A percentile compares a stretch with the other conserved stretches of the same genome.
These are phyloP conservation scores for Zygaena filipendulae DNA, from an alignment of 2,888 invertebrate species.

Conservation along the genomic window DNA sequence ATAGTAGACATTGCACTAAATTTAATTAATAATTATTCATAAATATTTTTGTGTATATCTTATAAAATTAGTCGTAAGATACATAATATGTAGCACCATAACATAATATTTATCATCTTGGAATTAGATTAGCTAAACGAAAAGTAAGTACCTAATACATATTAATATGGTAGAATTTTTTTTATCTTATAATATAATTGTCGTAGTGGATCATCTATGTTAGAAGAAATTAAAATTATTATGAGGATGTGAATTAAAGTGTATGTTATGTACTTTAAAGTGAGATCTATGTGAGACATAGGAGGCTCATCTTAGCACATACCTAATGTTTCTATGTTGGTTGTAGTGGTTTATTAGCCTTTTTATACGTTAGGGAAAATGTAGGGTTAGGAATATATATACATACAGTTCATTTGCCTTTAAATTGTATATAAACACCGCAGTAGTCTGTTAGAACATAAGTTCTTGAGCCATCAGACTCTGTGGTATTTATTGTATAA, in stretches of 20 bases:
- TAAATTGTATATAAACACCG: conserved; percentile 56
- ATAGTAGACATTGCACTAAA: too few species aligned
- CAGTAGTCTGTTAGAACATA: conserved; percentile 50
- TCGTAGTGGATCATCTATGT: too few species aligned
- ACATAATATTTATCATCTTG: conserved; percentile 7
- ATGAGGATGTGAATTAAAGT: conserved; percentile 40
- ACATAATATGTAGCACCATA: conserved; percentile 2
- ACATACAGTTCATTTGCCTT: too few species aligned
- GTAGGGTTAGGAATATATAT: too few species aligned
- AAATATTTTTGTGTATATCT: too few species aligned
- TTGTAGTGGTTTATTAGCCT: too few species aligned
- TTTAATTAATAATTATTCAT: too few species aligned
- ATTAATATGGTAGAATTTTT: too few species aligned
- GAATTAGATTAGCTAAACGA: conserved; percentile 5
- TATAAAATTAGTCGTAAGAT: background rate
- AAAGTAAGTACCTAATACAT: conserved; percentile 1
- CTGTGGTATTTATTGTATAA: conserved; percentile 36
- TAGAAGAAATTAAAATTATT: too few species aligned
- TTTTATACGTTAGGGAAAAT: too few species aligned
- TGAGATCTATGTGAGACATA: conserved; percentile 35
- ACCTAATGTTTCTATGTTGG: conserved; percentile 15
- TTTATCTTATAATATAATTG: too few species aligned
- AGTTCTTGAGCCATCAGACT: conserved; percentile 64
- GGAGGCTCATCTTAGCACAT: conserved; percentile 49
- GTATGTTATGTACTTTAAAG: conserved; percentile 21